Base-by-base conservation (phyloP, 2,113 vertebrate genomes). In the Notothenia coriiceps region DNA sequence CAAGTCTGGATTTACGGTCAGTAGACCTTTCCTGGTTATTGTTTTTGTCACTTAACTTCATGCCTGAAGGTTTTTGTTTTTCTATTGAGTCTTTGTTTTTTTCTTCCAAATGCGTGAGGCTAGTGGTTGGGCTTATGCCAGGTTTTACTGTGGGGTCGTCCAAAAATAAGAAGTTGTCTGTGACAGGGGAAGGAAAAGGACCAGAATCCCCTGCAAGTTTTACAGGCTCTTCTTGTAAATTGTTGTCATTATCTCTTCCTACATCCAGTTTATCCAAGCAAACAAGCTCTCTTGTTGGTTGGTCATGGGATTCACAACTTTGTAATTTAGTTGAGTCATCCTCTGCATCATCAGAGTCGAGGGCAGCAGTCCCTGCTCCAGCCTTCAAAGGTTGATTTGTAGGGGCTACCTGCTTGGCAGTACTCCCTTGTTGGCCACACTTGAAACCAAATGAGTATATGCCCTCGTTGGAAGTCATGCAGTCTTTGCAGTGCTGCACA, bases 401-500 rank as follows among this genome's bases (percentile, higher is more conserved):
- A 29, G 79, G 18, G 44, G 57, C 33, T 57, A 89, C 85, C 46
- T 95, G 94, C n/a, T 94, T 95, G 29, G 60, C 60, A 49, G 70
- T 57, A 54, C 14, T 65, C 6, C 60, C 86, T 73, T 93, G 93
- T 77, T 84, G 89, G 8, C 83, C 89, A 74, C 86, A 94, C 77
- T 96, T 97, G 70, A 96, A 88, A 74, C 96, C 97, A 66, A 96
- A 93, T 40, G 97, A 97, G 89, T 98, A 98, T 86, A 98, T 98
- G 22, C 96, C 97, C 91, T 98, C 97, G 10, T 98, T 98, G 10
- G 97, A 97, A 86, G 96, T 96, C 97, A 97, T 97, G 85, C 96
- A 97, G 61, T 98, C 97, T 90, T 96, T 97, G 92, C 96, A 96
- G 65, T 96, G 96, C 90, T 95, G 96, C 82, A 94, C 96, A 70